Conservation (phyloP, 2,888 invertebrate species). For the Ferdinandea cuprea region DNA sequence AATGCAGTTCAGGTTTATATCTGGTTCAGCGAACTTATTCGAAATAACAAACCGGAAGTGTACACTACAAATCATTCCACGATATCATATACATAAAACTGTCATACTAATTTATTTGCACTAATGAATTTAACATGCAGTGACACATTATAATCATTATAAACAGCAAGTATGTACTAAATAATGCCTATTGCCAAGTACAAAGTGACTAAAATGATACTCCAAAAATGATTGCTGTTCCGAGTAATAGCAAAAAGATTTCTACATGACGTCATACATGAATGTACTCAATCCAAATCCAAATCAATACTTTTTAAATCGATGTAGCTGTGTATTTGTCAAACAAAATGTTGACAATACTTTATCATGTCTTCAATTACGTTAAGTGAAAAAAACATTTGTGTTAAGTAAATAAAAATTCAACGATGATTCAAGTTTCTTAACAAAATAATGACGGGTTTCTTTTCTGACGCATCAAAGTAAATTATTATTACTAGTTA, state of each 20-base stretch:
- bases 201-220: too few relatives aligned
- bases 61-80: background rate
- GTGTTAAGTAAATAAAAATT: background rate
- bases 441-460: conserved; percentile 21
- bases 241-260: too few relatives aligned
- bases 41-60: conserved; percentile 5
- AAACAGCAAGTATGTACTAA: background rate
- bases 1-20: too few relatives aligned
- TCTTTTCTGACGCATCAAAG: conserved; percentile 48
- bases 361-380: background rate
- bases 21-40: conserved; percentile 21
- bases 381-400: background rate
- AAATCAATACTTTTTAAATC: too few relatives aligned
- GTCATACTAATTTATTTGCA: conserved; percentile 19
- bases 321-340: background rate
- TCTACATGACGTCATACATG: too few relatives aligned
- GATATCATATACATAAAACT: background rate
- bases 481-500: background rate
- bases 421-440: conserved; percentile 27
- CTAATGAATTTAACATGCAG: conserved; percentile 1
- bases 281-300: too few relatives aligned
- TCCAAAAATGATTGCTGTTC: too few relatives aligned
- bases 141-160: background rate
- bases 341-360: background rate
- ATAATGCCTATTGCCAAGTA: background rate